Evolutionary conservation across 2,797 vertebrate species (phyloP).

Genomic region (Oreochromis mossambicus): DNA sequence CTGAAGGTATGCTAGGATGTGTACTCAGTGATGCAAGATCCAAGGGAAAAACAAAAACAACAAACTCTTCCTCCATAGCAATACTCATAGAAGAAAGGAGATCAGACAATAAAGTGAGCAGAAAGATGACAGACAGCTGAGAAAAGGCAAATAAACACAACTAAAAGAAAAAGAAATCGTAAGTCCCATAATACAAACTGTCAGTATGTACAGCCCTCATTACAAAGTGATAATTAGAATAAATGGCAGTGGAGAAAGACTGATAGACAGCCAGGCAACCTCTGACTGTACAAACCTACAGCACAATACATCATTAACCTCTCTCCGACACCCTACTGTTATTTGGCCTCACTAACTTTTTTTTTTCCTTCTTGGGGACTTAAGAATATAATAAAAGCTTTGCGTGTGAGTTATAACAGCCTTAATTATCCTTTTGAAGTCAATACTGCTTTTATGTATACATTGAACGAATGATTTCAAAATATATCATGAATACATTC

Average conservation of each 20-base stretch:
- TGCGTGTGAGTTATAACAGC: not conserved
- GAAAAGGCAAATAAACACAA: not conserved
- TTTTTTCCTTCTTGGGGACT: not conserved
- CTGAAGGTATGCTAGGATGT: not conserved
- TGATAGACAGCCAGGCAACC: not conserved
- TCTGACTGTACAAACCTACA: not conserved
- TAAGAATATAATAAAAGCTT: not conserved
- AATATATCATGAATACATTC: not conserved
- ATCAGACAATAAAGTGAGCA: not conserved
- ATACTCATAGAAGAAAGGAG: not conserved
- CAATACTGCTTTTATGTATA: not conserved
- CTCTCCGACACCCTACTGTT: not conserved
- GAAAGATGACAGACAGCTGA: not conserved
- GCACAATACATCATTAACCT: constrained; percentile 16
- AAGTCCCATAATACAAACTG: not conserved
- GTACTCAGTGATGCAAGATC: not conserved
- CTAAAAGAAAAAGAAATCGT: not conserved
- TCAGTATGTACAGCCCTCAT: not conserved
- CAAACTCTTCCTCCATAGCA: not conserved
- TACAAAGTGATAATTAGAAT: not conserved
- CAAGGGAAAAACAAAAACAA: not conserved
- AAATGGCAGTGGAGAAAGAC: not conserved
- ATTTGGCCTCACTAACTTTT: not conserved
- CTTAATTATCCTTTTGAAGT: not conserved
- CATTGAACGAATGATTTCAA: not conserved